A percentile compares a stretch with the other conserved stretches of the same genome.
Conservation (phyloP, 2,888 invertebrate genomes). For the Acrobasis suavella region DNA sequence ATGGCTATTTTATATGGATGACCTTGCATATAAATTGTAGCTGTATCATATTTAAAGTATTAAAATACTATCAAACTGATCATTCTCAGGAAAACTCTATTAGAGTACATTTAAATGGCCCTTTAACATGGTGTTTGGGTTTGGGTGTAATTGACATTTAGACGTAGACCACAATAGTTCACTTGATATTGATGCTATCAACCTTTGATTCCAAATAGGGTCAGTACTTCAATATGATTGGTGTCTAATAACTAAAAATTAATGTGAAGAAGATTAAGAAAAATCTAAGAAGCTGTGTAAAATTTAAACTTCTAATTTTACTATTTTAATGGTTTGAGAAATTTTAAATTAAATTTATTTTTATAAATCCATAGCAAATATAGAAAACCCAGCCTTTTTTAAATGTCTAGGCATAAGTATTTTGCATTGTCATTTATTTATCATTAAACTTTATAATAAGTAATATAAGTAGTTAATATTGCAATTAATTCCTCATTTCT, state of each 20-base stretch:
- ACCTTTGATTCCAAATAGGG: constrained; percentile 28
- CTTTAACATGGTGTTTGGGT: constrained; percentile 27
- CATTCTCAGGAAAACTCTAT: constrained; percentile 36
- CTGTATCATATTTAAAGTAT: constrained; percentile 7
- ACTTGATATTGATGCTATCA: constrained; percentile 5
- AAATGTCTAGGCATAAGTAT: too few relatives aligned
- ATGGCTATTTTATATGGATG: not conserved
- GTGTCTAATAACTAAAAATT: too few relatives aligned
- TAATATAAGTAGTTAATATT: too few relatives aligned
- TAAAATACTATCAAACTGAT: constrained; percentile 7
- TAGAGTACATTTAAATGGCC: constrained; percentile 26
- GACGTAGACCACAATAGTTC: constrained; percentile 27
- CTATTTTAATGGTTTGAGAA: too few relatives aligned
- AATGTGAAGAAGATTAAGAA: too few relatives aligned
- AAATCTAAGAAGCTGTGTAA: too few relatives aligned
- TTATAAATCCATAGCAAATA: too few relatives aligned
- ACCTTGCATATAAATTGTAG: not conserved
- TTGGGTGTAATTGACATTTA: constrained; percentile 44
- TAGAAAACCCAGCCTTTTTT: too few relatives aligned
- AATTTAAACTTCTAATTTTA: too few relatives aligned
- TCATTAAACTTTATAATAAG: too few relatives aligned
- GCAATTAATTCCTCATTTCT: constrained; percentile 33
- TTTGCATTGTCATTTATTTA: too few relatives aligned
- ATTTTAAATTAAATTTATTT: too few relatives aligned
- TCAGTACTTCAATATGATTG: not conserved